Evolutionary conservation across 1,140 invertebrate genomes (phyloP).

Genomic region (Apocrypta bakeri): DNA sequence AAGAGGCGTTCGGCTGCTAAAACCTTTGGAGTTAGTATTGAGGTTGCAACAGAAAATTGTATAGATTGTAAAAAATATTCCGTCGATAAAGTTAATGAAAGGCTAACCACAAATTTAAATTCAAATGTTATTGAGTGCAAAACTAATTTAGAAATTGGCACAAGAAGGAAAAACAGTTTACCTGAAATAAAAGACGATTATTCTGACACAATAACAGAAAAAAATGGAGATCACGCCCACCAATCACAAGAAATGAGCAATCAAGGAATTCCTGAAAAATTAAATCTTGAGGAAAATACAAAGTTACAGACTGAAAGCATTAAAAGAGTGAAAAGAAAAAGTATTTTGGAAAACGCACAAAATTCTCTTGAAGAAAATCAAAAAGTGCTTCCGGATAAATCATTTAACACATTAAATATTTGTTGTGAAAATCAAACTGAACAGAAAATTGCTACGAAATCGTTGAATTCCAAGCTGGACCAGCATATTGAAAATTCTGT

Average conservation of each 20-base stretch:
- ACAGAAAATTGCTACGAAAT: neutral
- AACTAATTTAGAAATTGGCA: constrained; percentile 10
- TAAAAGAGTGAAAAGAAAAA: constrained; percentile 25
- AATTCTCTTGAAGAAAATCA: constrained; percentile 6
- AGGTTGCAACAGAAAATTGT: neutral
- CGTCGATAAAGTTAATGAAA: constrained; percentile 35
- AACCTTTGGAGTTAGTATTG: neutral
- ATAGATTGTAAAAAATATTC: neutral
- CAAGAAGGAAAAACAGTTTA: constrained; percentile 5
- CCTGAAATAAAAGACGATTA: neutral
- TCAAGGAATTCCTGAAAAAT: neutral
- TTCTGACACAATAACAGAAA: neutral
- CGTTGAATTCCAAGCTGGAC: neutral
- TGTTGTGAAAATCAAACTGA: constrained; percentile 4
- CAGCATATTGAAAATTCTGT: neutral
- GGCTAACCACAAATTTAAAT: constrained; percentile 28
- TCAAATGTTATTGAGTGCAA: constrained; percentile 5
- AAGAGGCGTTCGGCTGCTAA: constrained; percentile 13
- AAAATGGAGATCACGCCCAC: neutral
- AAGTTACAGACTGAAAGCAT: neutral
- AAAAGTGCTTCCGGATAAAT: neutral
- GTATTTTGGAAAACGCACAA: neutral
- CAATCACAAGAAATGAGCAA: neutral
- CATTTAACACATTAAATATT: neutral
- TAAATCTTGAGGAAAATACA: constrained; percentile 2